Evolutionary conservation across 2,888 invertebrate genomes (phyloP).

Genomic region (Allolobophora icterica): DNA sequence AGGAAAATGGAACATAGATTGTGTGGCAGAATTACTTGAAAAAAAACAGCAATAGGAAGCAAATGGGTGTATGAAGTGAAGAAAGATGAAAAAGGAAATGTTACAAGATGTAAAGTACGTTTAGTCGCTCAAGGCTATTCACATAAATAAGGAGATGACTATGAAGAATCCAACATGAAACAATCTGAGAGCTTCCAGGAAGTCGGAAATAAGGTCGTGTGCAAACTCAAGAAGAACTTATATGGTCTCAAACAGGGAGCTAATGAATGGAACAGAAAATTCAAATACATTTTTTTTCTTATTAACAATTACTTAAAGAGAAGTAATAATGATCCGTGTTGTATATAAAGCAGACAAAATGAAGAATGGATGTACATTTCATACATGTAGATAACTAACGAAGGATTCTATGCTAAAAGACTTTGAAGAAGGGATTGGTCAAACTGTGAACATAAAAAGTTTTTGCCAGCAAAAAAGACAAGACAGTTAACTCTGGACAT

Average conservation of each 20-base stretch:
- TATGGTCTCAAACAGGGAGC: not conserved
- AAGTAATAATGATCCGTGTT: not conserved
- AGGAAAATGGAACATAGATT: not conserved
- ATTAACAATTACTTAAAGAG: not conserved
- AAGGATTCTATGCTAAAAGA: not conserved
- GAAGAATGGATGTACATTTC: slow-evolving; percentile 3
- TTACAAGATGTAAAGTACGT: not conserved
- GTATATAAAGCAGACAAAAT: not conserved
- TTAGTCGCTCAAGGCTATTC: not conserved
- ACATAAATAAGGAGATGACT: not conserved
- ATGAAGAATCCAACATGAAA: not conserved
- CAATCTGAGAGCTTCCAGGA: not conserved
- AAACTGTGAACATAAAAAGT: not conserved
- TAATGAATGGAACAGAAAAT: slow-evolving; percentile 14
- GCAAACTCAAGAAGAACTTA: not conserved
- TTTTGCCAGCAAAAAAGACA: not conserved
- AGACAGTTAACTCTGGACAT: too few relatives aligned
- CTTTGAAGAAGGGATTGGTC: not conserved
- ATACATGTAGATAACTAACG: not conserved
- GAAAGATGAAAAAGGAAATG: not conserved
- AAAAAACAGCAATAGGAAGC: not conserved
- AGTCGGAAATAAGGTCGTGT: not conserved
- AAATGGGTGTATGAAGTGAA: not conserved
- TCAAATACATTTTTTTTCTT: not conserved
- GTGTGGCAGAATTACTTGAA: not conserved